Evolutionary conservation across 1,140 invertebrate species (phyloP).

Genomic region (Calephelis virginiensis): DNA sequence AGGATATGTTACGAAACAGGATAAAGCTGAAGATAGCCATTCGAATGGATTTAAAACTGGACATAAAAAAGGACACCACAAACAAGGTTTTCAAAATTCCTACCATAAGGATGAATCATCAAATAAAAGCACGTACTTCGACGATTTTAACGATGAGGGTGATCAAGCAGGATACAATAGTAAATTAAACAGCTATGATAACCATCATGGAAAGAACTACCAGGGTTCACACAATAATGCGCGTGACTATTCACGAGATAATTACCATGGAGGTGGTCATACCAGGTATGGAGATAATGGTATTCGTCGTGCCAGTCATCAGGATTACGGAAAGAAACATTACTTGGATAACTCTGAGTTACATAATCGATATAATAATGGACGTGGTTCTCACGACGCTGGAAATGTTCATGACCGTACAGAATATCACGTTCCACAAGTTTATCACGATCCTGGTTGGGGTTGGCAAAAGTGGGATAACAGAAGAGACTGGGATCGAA

Average conservation of each 20-base stretch:
- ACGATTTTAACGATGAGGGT: constrained; percentile 81
- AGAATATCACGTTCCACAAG: constrained; percentile 49
- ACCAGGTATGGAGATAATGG: constrained; percentile 75
- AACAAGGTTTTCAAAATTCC: constrained; percentile 81
- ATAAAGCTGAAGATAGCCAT: constrained; percentile 65
- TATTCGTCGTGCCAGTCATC: constrained; percentile 64
- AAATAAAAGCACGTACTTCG: constrained; percentile 82
- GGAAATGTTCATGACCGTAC: constrained; percentile 53
- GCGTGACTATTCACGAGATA: constrained; percentile 59
- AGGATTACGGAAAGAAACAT: constrained; percentile 76
- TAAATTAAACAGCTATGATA: constrained; percentile 69
- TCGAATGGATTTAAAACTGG: constrained; percentile 74
- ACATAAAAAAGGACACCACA: constrained; percentile 82
- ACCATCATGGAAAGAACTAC: constrained; percentile 70
- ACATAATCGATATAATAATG: constrained; percentile 66
- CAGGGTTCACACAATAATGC: constrained; percentile 72
- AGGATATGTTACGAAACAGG: constrained; percentile 62
- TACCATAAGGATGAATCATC: constrained; percentile 84
- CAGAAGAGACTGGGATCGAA: constrained; percentile 47
- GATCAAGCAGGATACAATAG: constrained; percentile 77
- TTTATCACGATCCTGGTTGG: constrained; percentile 48
- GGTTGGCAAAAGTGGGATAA: constrained; percentile 54
- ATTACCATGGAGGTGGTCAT: constrained; percentile 69
- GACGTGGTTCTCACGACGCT: constrained; percentile 62
- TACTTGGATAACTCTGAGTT: constrained; percentile 75